phyloP scores from a whole-genome alignment of 2,797 vertebrate species.

The Hapalemur alaotrensis region DNA sequence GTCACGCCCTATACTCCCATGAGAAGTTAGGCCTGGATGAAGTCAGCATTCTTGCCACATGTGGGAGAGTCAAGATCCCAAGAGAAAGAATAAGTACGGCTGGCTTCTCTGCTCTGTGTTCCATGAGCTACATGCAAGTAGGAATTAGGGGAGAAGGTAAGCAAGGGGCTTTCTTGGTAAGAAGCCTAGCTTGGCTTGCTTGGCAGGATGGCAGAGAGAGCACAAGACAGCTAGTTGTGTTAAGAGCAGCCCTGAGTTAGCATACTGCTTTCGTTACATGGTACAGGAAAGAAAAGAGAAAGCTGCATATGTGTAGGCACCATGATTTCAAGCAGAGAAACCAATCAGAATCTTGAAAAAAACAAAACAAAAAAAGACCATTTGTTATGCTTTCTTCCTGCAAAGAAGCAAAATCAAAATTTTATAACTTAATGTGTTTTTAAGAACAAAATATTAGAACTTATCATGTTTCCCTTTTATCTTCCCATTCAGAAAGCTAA shows the following conservation, averaged over 20 bases:
- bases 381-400: background rate
- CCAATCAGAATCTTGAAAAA: background rate
- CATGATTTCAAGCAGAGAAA: background rate
- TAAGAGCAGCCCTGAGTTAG: background rate
- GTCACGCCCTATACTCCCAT: background rate
- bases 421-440: background rate
- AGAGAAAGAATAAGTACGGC: background rate
- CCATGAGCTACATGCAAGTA: background rate
- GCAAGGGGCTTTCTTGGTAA: background rate
- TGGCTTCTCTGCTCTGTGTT: background rate
- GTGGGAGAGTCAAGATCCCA: background rate
- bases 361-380: background rate
- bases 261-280: background rate
- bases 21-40: background rate
- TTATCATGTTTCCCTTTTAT: background rate
- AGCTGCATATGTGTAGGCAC: background rate
- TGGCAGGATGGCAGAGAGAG: background rate
- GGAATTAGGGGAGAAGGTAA: background rate
- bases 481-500: background rate
- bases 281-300: background rate
- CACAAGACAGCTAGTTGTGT: background rate
- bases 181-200: background rate
- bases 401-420: conserved; percentile 6
- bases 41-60: background rate
- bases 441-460: background rate